Conservation (phyloP, 2,797 vertebrate genomes). For the Tympanoctomys barrerae region DNA sequence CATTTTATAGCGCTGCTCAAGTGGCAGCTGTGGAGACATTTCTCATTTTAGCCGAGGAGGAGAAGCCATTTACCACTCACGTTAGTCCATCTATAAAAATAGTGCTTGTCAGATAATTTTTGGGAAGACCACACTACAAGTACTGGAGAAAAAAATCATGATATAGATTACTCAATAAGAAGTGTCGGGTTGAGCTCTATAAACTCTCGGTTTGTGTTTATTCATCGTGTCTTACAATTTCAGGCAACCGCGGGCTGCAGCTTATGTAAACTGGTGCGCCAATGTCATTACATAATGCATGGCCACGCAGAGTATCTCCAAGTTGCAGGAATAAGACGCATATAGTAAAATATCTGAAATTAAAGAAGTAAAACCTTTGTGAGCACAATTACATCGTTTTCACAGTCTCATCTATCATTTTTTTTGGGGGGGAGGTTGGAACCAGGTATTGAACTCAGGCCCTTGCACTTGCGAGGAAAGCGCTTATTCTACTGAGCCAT, state of each 20-base stretch:
- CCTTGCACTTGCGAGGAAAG: too few species aligned
- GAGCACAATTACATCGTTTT: neutral
- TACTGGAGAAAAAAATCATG: neutral
- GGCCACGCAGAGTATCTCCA: neutral
- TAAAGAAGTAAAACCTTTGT: neutral
- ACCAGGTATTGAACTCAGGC: too few species aligned
- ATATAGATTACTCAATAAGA: neutral
- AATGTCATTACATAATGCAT: neutral
- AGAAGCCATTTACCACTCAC: constrained; percentile 20
- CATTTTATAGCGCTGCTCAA: constrained; percentile 24
- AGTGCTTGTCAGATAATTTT: constrained; percentile 37
- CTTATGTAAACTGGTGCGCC: neutral
- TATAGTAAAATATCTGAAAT: neutral
- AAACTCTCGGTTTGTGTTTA: neutral
- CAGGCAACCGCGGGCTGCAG: neutral
- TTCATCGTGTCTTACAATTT: neutral
- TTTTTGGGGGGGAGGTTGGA: too few species aligned
- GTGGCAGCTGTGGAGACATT: neutral
- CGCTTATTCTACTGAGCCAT: too few species aligned
- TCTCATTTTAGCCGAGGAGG: constrained; percentile 9
- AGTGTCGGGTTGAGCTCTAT: neutral
- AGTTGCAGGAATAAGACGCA: neutral
- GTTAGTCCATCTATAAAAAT: constrained; percentile 21
- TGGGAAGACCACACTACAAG: neutral
- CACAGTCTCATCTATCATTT: neutral